Percentiles rank a stretch among this genome's conserved stretches.
Evolutionary conservation across 2,888 invertebrate species (phyloP).

Genomic region (Drosophila nr. fundita): DNA sequence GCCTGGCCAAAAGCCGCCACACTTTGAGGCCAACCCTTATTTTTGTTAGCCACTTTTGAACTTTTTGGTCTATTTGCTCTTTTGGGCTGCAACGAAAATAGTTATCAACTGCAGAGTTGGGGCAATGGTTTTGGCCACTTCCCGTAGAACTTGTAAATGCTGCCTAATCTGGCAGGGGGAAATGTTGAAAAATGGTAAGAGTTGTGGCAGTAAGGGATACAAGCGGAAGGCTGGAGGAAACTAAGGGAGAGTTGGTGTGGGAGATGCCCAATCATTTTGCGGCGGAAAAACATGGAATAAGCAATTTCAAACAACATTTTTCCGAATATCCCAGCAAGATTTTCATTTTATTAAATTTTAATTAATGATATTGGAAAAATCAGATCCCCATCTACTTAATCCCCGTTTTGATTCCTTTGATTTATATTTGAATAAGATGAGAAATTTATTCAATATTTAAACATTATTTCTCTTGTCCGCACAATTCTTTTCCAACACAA

Average conservation of each 20-base stretch:
- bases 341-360: not conserved
- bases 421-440: not conserved
- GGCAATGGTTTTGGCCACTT: constrained; percentile 1
- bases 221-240: too few species aligned
- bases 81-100: constrained; percentile 24
- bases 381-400: not conserved
- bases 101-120: constrained; percentile 28
- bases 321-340: not conserved
- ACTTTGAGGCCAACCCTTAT: constrained; percentile 11
- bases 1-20: constrained; percentile 4
- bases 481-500: not conserved
- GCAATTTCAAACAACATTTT: not conserved
- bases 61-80: constrained; percentile 15
- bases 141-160: constrained; percentile 14
- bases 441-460: not conserved
- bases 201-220: not conserved
- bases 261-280: not conserved
- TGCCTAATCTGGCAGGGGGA: constrained; percentile 15
- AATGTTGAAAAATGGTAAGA: constrained; percentile 20
- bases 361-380: not conserved
- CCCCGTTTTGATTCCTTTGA: not conserved
- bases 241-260: too few species aligned
- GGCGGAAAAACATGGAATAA: not conserved
- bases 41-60: constrained; percentile 30
- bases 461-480: not conserved